phyloP scores from a whole-genome alignment of 2,113 vertebrate species.

The Trinectes maculatus region DNA sequence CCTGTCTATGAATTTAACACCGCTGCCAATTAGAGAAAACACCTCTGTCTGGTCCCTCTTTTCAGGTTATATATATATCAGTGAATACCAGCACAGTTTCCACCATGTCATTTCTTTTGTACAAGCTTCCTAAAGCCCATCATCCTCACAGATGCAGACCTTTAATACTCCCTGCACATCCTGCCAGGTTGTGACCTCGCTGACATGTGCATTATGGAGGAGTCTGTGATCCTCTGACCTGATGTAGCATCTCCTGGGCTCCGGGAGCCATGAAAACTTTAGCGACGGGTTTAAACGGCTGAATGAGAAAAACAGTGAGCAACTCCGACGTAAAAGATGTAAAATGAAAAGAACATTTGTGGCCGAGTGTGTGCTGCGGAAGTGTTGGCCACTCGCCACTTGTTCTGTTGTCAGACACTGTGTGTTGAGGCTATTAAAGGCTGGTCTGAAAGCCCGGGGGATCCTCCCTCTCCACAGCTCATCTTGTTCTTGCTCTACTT shows the following conservation, averaged over 20 bases:
- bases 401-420: not conserved
- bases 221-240: conserved; percentile 34
- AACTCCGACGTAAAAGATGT: not conserved
- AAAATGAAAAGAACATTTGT: not conserved
- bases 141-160: conserved; percentile 2
- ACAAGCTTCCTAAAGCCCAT: not conserved
- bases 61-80: not conserved
- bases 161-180: conserved; percentile 20
- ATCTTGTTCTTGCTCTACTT: not conserved
- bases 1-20: not conserved
- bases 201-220: conserved; percentile 50
- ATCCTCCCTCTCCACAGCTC: not conserved
- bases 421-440: not conserved
- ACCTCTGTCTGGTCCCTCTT: not conserved
- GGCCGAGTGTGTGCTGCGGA: not conserved
- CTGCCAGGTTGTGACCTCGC: conserved; percentile 1
- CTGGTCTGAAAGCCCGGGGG: not conserved
- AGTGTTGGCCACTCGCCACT: not conserved
- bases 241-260: conserved; percentile 14
- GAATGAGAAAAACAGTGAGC: not conserved
- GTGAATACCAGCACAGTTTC: not conserved
- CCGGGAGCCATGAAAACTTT: conserved; percentile 44
- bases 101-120: not conserved
- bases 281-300: conserved; percentile 20
- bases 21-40: not conserved